These are phyloP conservation scores for Lepidochrysops patricia DNA, from an alignment of 2,888 invertebrate genomes.

Conservation along the genomic window DNA sequence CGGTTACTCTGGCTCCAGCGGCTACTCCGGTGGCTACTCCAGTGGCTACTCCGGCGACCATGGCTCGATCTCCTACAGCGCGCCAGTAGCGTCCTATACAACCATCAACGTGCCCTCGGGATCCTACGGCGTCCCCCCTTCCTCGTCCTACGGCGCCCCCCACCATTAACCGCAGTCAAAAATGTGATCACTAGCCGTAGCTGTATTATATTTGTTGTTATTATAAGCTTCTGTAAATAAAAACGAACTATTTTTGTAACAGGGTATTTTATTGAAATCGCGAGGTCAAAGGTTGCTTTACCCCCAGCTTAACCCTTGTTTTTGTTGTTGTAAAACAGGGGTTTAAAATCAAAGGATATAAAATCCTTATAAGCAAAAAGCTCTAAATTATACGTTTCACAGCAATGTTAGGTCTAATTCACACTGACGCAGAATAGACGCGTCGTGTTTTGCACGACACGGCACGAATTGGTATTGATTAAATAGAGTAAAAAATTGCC, in stretches of 20 bases:
- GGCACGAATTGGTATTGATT: no score
- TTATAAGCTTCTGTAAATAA: slow-evolving; percentile 74
- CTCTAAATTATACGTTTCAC: no score
- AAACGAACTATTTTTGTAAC: slow-evolving; percentile 28
- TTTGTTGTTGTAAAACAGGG: no score
- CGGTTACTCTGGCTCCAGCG: slow-evolving; percentile 38
- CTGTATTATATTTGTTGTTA: slow-evolving; percentile 64
- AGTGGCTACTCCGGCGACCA: slow-evolving; percentile 30
- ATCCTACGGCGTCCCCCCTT: slow-evolving; percentile 64
- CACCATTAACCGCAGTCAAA: slow-evolving; percentile 52
- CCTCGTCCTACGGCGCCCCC: slow-evolving; percentile 62
- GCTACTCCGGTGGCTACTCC: slow-evolving; percentile 32
- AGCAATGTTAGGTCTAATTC: no score
- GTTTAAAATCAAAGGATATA: no score
- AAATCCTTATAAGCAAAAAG: no score
- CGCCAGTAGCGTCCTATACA: slow-evolving; percentile 41
- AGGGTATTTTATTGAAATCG: slow-evolving; percentile 12
- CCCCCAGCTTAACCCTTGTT: no score
- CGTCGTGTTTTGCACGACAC: no score
- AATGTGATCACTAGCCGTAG: slow-evolving; percentile 57
- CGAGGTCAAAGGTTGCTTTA: not conserved
- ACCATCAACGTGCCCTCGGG: slow-evolving; percentile 65
- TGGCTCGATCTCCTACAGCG: slow-evolving; percentile 45
- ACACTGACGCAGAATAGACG: no score
- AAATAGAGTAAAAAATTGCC: no score